phyloP scores from a whole-genome alignment of 1,140 invertebrate species.

The Hermetia illucens region DNA sequence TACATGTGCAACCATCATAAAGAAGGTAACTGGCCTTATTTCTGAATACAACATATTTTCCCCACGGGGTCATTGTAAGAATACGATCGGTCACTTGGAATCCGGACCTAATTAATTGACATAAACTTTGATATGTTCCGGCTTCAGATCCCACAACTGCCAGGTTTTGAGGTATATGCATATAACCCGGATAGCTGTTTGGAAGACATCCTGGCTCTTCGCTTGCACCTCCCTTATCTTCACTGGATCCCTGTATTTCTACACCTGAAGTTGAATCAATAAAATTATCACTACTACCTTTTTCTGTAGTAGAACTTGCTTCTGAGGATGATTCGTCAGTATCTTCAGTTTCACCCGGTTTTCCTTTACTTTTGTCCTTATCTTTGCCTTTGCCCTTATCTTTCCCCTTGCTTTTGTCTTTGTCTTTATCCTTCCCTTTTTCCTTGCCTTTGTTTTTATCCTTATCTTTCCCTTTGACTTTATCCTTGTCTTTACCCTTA shows the following conservation, averaged over 20 bases:
- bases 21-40: slow-evolving; percentile 22
- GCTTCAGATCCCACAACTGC: slow-evolving; percentile 26
- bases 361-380: not conserved
- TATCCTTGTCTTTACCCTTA: no score
- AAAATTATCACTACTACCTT: slow-evolving; percentile 14
- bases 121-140: slow-evolving; percentile 26
- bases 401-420: not conserved
- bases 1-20: slow-evolving; percentile 26
- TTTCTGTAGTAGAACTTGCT: slow-evolving; percentile 12
- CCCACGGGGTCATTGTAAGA: slow-evolving; percentile 27
- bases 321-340: not conserved
- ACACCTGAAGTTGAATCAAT: slow-evolving; percentile 16
- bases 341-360: not conserved
- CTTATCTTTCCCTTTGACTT: slow-evolving; percentile 10
- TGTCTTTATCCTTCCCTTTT: slow-evolving; percentile 5
- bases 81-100: slow-evolving; percentile 26
- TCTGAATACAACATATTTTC: slow-evolving; percentile 26
- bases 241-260: slow-evolving; percentile 16
- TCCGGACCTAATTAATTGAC: slow-evolving; percentile 22
- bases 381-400: not conserved
- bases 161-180: slow-evolving; percentile 23
- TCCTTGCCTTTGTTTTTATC: slow-evolving; percentile 8
- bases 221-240: slow-evolving; percentile 16
- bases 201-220: slow-evolving; percentile 11
- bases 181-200: slow-evolving; percentile 23